Evolutionary conservation across 2,888 invertebrate species (phyloP).

Genomic region (Sclerodermus sp.): DNA sequence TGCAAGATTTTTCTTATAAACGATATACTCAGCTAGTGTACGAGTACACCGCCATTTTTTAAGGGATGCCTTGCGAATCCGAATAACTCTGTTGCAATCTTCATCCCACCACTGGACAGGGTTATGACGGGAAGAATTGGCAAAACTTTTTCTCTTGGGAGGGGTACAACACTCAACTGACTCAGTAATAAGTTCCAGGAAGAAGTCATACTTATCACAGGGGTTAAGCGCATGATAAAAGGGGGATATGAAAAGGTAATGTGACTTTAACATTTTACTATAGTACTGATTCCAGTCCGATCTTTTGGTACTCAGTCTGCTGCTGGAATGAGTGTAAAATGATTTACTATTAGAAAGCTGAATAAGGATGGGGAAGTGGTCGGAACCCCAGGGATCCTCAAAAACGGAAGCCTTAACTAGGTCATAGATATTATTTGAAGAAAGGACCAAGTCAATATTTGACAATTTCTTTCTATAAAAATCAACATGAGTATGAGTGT

Average conservation of each 20-base stretch:
- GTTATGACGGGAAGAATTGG: background rate
- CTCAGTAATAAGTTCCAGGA: background rate
- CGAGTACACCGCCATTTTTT: constrained; percentile 6
- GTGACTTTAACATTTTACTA: background rate
- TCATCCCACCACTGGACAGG: constrained; percentile 6
- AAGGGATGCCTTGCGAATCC: background rate
- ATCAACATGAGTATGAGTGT: background rate
- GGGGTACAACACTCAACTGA: background rate
- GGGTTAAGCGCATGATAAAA: too few relatives aligned
- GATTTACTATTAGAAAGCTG: background rate
- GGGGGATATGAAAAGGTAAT: background rate
- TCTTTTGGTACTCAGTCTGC: background rate
- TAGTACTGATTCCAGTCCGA: background rate
- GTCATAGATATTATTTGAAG: background rate
- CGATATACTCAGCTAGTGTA: background rate
- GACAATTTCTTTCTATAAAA: background rate
- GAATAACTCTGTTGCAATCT: background rate
- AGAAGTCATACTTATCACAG: background rate
- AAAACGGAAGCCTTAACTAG: background rate
- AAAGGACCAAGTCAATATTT: background rate
- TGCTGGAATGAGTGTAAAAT: background rate
- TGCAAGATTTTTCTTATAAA: constrained; percentile 1
- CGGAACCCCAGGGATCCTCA: background rate
- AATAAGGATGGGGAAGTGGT: background rate
- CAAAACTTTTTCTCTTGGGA: background rate